Base-by-base conservation (phyloP, 2,888 invertebrate genomes). In the Nemapogon koenigi region DNA sequence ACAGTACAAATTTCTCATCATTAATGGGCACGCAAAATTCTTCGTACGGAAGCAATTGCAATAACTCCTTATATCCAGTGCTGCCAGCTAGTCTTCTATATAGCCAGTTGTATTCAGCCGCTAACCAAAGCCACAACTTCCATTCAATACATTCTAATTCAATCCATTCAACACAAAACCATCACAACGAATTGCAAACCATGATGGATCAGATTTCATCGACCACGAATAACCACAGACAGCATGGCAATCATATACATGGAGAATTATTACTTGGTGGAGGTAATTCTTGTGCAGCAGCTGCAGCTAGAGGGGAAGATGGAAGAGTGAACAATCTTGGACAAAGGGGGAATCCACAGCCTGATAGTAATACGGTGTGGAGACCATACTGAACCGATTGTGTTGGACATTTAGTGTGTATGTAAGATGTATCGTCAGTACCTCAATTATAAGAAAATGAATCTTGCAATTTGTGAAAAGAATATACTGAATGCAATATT, bases 101-200 rank as follows among this genome's bases (percentile, higher is more conserved):
- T 66, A 91, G 91, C 4, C 92, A 92, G 57, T 65, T 91, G 14
- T 91, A 91, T 51, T 89, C 90, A 3, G 89, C 89, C 1, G 89
- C 89, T 28, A 89, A 88, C 54, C 88, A 88, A 55, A 82, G 83
- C 14, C 88, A 88, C 50, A 86, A 87, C 52, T 88, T 88, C 54
- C 88, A 88, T 55, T 82, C 83, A 2, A 70, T 87, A 33, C 87
- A 88, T 57, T 82, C 86, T 8, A 80, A 86, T 47, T 82, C 85
- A 8, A 79, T 86, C 42, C 85, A 85, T 48, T 81, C 83, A 22
- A 82, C 83, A 25, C 83, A 83, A 42, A 83, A 83, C 47, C 83
- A 83, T 41, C 84, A 88, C 45, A 88, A 87, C 40, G 88, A 88
- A 53, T 59, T 88, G 42, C 88, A 88, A 61, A 86, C 85, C 27